Conservation (phyloP, 1,140 invertebrate species). For the Cataglyphis hispanica region DNA sequence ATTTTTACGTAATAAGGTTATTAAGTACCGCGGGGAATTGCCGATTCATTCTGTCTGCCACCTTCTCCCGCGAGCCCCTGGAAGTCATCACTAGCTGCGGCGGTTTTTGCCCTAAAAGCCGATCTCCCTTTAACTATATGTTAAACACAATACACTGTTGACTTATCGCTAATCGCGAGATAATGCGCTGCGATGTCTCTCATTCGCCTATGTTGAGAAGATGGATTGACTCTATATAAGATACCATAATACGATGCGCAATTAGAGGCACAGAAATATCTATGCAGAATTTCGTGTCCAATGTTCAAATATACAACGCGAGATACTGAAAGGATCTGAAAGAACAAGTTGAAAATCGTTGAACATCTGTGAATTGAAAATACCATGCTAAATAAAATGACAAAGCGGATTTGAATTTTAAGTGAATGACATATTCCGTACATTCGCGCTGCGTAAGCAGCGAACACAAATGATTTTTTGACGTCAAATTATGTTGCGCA, state of each 20-base stretch:
- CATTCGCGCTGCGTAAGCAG: conserved; percentile 1
- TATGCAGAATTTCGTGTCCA: conserved; percentile 18
- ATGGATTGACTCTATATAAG: neutral
- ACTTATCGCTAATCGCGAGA: conserved; percentile 63
- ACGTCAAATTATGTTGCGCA: conserved; percentile 1
- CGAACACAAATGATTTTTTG: conserved; percentile 14
- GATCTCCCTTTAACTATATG: conserved; percentile 72
- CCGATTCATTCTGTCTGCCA: conserved; percentile 90
- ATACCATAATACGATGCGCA: neutral
- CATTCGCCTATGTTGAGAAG: neutral
- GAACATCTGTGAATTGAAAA: conserved; percentile 24
- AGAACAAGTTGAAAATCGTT: neutral
- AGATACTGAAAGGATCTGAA: neutral
- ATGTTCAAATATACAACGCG: conserved; percentile 6
- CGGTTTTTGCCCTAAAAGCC: conserved; percentile 84
- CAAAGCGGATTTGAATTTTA: neutral
- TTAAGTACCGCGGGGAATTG: conserved; percentile 94
- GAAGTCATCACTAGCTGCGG: conserved; percentile 75
- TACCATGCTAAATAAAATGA: conserved; percentile 21
- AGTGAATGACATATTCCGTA: conserved; percentile 6
- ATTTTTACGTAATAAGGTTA: conserved; percentile 71
- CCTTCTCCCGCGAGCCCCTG: conserved; percentile 86
- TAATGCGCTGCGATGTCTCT: neutral
- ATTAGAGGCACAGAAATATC: neutral
- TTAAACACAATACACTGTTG: conserved; percentile 46